phyloP scores from a whole-genome alignment of 2,888 invertebrate genomes.

The Archaeoteleia sp. region DNA sequence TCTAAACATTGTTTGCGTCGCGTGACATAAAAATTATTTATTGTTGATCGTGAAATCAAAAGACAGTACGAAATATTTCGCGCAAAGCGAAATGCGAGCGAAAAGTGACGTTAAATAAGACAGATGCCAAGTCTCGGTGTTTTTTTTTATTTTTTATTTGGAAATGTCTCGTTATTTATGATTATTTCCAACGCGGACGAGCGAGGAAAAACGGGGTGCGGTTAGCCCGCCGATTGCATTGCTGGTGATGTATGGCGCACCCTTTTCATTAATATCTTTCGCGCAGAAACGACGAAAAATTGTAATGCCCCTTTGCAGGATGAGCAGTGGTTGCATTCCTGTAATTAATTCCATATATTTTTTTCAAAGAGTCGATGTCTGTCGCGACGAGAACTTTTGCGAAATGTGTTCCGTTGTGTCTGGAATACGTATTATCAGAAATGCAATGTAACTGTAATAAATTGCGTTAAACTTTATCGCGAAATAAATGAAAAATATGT shows the following conservation, averaged over 20 bases:
- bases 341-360: too few species aligned
- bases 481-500: neutral
- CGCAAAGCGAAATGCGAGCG: too few species aligned
- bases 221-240: constrained; percentile 41
- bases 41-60: constrained; percentile 8
- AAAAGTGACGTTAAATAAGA: constrained; percentile 35
- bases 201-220: constrained; percentile 24
- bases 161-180: constrained; percentile 41
- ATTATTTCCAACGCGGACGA: constrained; percentile 35
- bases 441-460: constrained; percentile 1
- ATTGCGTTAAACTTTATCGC: neutral
- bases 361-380: constrained; percentile 5
- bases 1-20: too few species aligned
- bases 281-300: constrained; percentile 33
- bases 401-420: neutral
- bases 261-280: constrained; percentile 39
- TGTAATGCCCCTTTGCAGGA: constrained; percentile 25
- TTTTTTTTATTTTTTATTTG: constrained; percentile 27
- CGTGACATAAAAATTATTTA: neutral
- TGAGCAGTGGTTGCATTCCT: constrained; percentile 17
- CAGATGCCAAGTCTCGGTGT: constrained; percentile 32
- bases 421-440: too few species aligned
- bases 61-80: constrained; percentile 3
- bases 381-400: neutral
- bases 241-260: constrained; percentile 44